Conservation (phyloP, 2,888 invertebrate genomes). For the Brachyptera risi region DNA sequence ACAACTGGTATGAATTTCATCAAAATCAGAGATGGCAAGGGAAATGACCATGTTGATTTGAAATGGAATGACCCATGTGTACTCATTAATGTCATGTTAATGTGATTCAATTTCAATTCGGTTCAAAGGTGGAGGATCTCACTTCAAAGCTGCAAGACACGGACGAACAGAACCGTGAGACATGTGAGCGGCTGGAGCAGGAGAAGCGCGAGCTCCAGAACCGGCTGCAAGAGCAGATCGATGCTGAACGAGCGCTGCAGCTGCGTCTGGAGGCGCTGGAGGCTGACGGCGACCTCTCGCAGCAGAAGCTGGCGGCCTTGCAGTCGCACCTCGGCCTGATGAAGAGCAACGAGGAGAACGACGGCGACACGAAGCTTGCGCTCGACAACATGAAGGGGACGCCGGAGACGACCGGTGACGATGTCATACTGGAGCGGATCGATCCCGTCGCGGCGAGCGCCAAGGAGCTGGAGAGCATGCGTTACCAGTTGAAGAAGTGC, state of each 20-base stretch:
- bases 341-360: constrained; percentile 28
- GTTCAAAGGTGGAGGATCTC: constrained; percentile 39
- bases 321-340: constrained; percentile 28
- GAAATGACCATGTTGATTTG: too few species aligned
- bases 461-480: constrained; percentile 34
- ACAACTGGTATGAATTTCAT: too few species aligned
- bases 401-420: constrained; percentile 27
- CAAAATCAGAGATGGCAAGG: too few species aligned
- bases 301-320: constrained; percentile 40
- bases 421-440: constrained; percentile 31
- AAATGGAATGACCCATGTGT: too few species aligned
- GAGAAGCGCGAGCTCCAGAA: constrained; percentile 51
- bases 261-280: constrained; percentile 45
- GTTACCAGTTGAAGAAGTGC: constrained; percentile 42
- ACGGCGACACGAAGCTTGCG: constrained; percentile 22
- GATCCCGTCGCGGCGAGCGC: constrained; percentile 1
- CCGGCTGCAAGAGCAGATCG: constrained; percentile 49
- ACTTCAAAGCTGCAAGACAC: constrained; percentile 43
- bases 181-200: constrained; percentile 51
- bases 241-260: constrained; percentile 41
- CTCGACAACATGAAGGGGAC: constrained; percentile 22
- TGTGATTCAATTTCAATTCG: too few species aligned
- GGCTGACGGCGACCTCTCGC: constrained; percentile 46
- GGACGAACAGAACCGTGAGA: constrained; percentile 49
- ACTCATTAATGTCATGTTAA: too few species aligned